Conservation (phyloP, 2,113 vertebrate species). For the Corvus cornix region DNA sequence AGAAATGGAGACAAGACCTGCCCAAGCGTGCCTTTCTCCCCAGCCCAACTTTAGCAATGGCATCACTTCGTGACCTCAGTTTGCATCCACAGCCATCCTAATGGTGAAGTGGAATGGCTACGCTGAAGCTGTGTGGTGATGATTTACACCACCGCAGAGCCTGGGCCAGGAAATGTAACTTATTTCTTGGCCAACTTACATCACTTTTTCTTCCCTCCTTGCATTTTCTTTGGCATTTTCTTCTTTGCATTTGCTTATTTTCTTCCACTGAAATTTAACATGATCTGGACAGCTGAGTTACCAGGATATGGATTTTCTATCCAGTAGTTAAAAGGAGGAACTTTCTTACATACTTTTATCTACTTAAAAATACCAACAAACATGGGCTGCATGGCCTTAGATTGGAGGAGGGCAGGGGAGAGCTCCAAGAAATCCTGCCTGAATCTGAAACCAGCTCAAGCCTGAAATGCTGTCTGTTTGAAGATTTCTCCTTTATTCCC, state of each 20-base stretch:
- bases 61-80: neutral
- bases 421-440: neutral
- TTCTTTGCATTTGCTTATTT: neutral
- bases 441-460: constrained; percentile 10
- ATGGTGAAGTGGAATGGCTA: neutral
- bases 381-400: neutral
- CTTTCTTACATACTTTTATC: neutral
- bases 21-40: neutral
- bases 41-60: neutral
- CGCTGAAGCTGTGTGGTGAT: neutral
- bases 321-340: neutral
- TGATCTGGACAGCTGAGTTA: neutral
- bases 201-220: neutral
- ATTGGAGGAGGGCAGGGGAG: neutral
- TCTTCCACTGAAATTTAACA: neutral
- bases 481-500: neutral
- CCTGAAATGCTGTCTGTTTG: neutral
- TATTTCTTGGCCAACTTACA: neutral
- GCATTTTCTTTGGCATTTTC: constrained; percentile 31
- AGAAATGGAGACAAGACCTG: neutral
- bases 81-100: neutral
- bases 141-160: neutral
- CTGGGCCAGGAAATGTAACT: neutral
- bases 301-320: neutral
- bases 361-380: neutral